Evolutionary conservation across 2,113 vertebrate species (phyloP).

Genomic region (Psilopogon haemacephalus): DNA sequence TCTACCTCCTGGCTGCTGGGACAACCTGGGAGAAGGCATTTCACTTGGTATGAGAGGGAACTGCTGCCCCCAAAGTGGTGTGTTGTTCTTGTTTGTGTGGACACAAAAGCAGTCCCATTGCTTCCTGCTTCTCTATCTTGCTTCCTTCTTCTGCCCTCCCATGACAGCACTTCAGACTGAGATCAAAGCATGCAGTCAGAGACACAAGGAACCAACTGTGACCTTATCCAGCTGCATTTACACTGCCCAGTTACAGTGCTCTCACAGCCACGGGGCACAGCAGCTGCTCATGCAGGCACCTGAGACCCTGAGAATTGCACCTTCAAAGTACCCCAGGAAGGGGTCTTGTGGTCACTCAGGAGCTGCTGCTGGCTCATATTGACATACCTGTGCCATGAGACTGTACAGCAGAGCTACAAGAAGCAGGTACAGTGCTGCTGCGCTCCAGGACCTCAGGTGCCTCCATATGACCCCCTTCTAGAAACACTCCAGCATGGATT

Average conservation of each 20-base stretch:
- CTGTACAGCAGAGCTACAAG: background rate
- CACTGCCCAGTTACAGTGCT: background rate
- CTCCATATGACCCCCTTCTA: background rate
- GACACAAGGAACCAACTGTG: background rate
- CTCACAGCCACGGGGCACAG: background rate
- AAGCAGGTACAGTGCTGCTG: background rate
- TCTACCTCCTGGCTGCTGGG: background rate
- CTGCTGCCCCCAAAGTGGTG: background rate
- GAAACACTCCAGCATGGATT: background rate
- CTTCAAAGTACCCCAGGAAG: background rate
- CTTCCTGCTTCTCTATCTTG: background rate
- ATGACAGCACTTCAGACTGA: background rate
- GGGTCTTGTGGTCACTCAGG: background rate
- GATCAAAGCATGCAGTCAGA: background rate
- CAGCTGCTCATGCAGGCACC: background rate
- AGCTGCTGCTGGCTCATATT: background rate
- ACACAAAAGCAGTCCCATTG: background rate
- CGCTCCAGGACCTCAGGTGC: background rate
- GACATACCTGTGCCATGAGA: background rate
- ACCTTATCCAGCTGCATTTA: background rate
- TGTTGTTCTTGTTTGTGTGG: background rate
- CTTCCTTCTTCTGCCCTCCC: background rate
- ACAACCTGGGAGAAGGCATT: background rate
- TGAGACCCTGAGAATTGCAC: background rate
- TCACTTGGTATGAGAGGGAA: background rate